A percentile compares a stretch with the other conserved stretches of the same genome.
phyloP scores from a whole-genome alignment of 1,140 invertebrate genomes.

The Drosophila arizonae region DNA sequence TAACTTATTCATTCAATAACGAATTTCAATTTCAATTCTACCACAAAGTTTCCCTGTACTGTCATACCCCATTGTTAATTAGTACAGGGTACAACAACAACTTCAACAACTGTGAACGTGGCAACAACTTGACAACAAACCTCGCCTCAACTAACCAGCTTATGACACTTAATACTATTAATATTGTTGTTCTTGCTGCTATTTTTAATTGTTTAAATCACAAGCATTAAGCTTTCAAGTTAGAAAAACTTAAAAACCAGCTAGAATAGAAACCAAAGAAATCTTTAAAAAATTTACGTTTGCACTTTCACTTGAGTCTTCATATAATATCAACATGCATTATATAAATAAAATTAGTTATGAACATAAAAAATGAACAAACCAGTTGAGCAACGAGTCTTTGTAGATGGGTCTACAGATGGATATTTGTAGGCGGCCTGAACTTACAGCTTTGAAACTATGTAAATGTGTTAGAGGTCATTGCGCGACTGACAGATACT shows the following conservation, averaged over 20 bases:
- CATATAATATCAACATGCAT: not conserved
- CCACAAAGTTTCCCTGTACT: too few relatives aligned
- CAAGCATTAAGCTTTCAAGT: conserved; percentile 19
- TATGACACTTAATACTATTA: conserved; percentile 26
- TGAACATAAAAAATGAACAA: not conserved
- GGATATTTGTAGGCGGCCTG: not conserved
- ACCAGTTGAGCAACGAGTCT: not conserved
- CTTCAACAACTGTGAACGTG: conserved; percentile 18
- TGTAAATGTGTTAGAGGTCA: conserved; percentile 1
- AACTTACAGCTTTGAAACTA: conserved; percentile 11
- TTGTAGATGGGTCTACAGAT: too few relatives aligned
- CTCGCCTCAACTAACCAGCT: conserved; percentile 32
- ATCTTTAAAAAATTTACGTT: not conserved
- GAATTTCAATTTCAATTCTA: too few relatives aligned
- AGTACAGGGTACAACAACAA: conserved; percentile 9
- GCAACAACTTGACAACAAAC: conserved; percentile 29
- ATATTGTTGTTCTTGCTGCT: conserved; percentile 12
- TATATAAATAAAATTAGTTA: conserved; percentile 3
- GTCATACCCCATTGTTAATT: not conserved
- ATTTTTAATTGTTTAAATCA: conserved; percentile 36
- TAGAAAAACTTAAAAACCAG: conserved; percentile 10
- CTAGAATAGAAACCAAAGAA: conserved; percentile 11
- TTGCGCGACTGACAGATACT: not conserved
- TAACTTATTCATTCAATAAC: too few relatives aligned
- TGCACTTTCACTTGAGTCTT: conserved; percentile 12